phyloP scores from a whole-genome alignment of 2,113 vertebrate species.

The Stegostoma tigrinum region DNA sequence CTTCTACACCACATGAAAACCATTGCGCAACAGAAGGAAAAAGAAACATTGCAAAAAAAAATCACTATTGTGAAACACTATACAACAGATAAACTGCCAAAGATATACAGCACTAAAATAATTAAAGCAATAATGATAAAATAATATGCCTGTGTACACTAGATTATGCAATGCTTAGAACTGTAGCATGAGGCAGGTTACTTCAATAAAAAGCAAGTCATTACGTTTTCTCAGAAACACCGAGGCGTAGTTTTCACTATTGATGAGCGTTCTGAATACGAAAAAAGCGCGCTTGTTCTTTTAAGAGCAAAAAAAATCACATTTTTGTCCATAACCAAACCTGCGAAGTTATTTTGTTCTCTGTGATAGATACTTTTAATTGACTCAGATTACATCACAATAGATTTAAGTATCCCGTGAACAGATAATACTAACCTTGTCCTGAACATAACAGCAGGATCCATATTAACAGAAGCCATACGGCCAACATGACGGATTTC shows the following conservation, averaged over 20 bases:
- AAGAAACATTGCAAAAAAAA: not conserved
- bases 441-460: constrained; percentile 94
- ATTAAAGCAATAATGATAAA: not conserved
- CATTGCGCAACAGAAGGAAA: not conserved
- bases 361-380: not conserved
- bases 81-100: not conserved
- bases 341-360: not conserved
- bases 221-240: not conserved
- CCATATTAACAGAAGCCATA: constrained; percentile 97
- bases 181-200: not conserved
- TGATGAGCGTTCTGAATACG: too few relatives aligned
- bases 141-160: too few relatives aligned
- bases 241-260: not conserved
- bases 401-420: not conserved
- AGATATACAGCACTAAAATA: not conserved
- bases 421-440: constrained; percentile 65
- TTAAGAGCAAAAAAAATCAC: not conserved
- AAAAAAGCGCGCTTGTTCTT: not conserved
- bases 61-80: not conserved
- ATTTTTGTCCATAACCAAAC: not conserved
- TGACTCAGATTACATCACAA: not conserved
- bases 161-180: not conserved
- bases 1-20: not conserved
- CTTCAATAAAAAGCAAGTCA: not conserved
- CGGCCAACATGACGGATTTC: constrained; percentile 94